phyloP scores from a whole-genome alignment of 2,113 vertebrate species.

The Pseudorhombus dupliciocellatus region DNA sequence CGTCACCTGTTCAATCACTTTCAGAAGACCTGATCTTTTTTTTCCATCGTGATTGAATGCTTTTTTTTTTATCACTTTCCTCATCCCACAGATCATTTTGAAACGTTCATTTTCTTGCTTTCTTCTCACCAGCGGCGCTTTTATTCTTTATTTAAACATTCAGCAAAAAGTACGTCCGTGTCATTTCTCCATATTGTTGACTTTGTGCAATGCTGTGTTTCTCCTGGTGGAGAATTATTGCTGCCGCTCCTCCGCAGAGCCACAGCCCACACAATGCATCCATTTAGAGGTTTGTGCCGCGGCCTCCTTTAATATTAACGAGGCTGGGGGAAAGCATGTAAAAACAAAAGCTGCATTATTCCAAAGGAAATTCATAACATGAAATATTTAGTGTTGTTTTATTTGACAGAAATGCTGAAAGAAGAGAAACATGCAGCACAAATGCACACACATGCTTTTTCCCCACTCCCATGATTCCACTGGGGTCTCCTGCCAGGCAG shows the following conservation, averaged over 20 bases:
- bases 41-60: too few species aligned
- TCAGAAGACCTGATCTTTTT: too few species aligned
- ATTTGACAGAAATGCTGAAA: constrained; percentile 65
- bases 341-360: constrained; percentile 74
- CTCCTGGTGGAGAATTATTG: background rate
- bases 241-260: background rate
- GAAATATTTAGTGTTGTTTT: constrained; percentile 77
- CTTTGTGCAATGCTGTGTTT: constrained; percentile 3
- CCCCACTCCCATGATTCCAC: constrained; percentile 53
- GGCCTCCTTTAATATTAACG: constrained; percentile 71
- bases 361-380: constrained; percentile 64
- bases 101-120: background rate
- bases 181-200: background rate
- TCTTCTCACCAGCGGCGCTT: background rate
- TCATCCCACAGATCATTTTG: background rate
- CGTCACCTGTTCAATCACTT: too few species aligned
- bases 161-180: background rate
- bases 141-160: background rate
- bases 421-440: constrained; percentile 55
- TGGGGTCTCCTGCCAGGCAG: constrained; percentile 50
- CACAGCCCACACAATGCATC: constrained; percentile 34
- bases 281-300: constrained; percentile 36
- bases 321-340: constrained; percentile 44
- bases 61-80: background rate
- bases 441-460: constrained; percentile 36